Evolutionary conservation across 1,140 invertebrate genomes (phyloP).

Genomic region (Drosophila equinoxialis): DNA sequence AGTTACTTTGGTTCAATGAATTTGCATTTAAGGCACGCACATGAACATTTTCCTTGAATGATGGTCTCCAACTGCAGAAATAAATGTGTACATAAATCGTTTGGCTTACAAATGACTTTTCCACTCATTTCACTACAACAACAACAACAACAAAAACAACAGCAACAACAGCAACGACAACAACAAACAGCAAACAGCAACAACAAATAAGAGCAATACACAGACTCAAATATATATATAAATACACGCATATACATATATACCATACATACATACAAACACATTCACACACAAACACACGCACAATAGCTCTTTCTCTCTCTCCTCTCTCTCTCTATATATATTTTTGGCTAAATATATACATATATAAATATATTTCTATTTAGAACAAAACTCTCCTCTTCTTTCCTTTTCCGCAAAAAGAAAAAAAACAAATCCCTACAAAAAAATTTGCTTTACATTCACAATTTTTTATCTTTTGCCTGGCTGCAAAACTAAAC

Average conservation of each 20-base stretch:
- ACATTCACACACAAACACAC: constrained; percentile 8
- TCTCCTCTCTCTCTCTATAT: constrained; percentile 24
- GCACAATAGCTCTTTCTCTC: constrained; percentile 51
- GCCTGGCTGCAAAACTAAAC: constrained; percentile 50
- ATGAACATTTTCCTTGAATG: constrained; percentile 80
- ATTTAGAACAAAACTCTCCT: constrained; percentile 44
- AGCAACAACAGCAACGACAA: background rate
- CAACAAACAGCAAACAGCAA: constrained; percentile 32
- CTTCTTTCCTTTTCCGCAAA: constrained; percentile 25
- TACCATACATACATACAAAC: background rate
- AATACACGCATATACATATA: constrained; percentile 25
- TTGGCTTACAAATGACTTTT: constrained; percentile 78
- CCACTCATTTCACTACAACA: constrained; percentile 78
- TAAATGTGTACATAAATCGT: constrained; percentile 78
- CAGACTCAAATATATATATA: constrained; percentile 41
- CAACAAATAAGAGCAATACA: constrained; percentile 37
- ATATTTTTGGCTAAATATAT: constrained; percentile 3
- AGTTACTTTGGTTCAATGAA: constrained; percentile 67
- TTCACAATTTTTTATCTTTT: constrained; percentile 48
- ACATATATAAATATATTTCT: constrained; percentile 22
- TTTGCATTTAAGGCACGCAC: constrained; percentile 78
- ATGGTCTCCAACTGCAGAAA: constrained; percentile 79
- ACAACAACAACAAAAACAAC: constrained; percentile 36
- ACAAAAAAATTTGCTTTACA: constrained; percentile 59
- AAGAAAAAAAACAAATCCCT: constrained; percentile 1